Percentiles rank a stretch among this genome's conserved stretches.
These are phyloP conservation scores for Pantala flavescens DNA, from an alignment of 1,140 invertebrate species.

Conservation along the genomic window DNA sequence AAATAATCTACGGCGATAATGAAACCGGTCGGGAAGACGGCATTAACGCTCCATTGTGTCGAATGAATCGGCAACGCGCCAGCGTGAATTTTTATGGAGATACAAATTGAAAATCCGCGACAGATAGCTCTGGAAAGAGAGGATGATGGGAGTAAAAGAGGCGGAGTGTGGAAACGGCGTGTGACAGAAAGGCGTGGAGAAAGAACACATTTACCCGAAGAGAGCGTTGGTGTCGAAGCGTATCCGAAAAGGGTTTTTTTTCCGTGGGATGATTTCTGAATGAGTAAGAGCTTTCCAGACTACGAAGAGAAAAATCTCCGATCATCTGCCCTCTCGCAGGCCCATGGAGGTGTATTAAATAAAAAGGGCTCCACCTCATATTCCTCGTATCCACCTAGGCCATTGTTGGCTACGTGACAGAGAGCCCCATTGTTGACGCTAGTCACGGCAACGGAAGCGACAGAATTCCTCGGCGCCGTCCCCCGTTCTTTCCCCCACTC, in stretches of 20 bases:
- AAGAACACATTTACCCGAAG: neutral
- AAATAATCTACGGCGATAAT: too few species aligned
- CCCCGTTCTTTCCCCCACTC: neutral
- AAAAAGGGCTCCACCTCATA: neutral
- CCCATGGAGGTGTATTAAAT: too few species aligned
- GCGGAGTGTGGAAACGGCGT: neutral
- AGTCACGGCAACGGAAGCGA: neutral
- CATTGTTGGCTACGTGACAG: neutral
- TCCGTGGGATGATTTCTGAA: neutral
- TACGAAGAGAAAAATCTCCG: too few species aligned
- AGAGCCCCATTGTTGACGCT: neutral
- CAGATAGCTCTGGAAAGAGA: neutral
- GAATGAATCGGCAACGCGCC: too few species aligned
- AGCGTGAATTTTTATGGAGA: too few species aligned
- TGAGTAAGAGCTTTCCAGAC: neutral
- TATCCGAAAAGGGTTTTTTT: neutral
- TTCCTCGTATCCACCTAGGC: neutral
- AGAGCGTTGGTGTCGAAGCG: neutral
- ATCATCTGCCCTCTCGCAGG: too few species aligned
- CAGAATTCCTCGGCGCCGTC: slow-evolving; percentile 1
- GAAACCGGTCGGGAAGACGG: too few species aligned
- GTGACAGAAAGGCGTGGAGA: neutral
- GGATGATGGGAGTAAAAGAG: neutral
- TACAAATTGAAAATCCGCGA: neutral
- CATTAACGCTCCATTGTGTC: too few species aligned